Base-by-base conservation (phyloP, 2,888 invertebrate species). In the Troides oblongomaculatus region DNA sequence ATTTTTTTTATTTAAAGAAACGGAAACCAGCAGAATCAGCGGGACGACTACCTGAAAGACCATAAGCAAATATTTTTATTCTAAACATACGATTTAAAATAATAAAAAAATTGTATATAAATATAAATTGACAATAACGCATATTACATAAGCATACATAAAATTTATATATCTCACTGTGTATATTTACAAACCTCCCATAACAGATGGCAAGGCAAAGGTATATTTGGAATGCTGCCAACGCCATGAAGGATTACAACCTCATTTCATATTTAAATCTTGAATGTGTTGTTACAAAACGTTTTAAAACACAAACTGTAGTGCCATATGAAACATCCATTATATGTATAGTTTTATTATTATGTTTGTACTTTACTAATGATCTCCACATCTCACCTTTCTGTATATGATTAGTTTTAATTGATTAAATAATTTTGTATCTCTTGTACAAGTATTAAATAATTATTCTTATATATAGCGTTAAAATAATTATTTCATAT, bases 261-360 rank as follows among this genome's bases (percentile, higher is more conserved):
- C 53, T 58, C 53, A 50, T 59, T 68, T 50, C 63, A 68, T 68
- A 64, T 68, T 68, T 64, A 64, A 68, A 63, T 58, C 36, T 39
- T 18, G 36, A 64, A 68, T 30, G 68, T 59, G 63, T 58, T 63
- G 46, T 23, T 36, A n/a, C 57, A 66, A 62, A 67, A 18, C 46
- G 46, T 30, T 68, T 50, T 50, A 65, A 53, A 53, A n/a, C 7
- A 46, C n/a, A n/a, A n/a, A 53, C n/a, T 53, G 6, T 53, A 53
- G 6, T 53, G 7, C 18, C 1, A 53, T 53, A 53, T 18, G n/a
- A 50, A 50, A 50, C n/a, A 53, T 6, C n/a, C 3, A n/a, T n/a
- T 53, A 1, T 21, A 21, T 21, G 21, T 21, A 21, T 21, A 21
- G 0, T 21, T 21, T 21, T 21, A 21, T 21, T 21, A 21, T 21